Percentiles rank a stretch among this genome's conserved stretches.
These are phyloP conservation scores for Aleiodes testaceus DNA, from an alignment of 2,888 invertebrate species.

Conservation along the genomic window DNA sequence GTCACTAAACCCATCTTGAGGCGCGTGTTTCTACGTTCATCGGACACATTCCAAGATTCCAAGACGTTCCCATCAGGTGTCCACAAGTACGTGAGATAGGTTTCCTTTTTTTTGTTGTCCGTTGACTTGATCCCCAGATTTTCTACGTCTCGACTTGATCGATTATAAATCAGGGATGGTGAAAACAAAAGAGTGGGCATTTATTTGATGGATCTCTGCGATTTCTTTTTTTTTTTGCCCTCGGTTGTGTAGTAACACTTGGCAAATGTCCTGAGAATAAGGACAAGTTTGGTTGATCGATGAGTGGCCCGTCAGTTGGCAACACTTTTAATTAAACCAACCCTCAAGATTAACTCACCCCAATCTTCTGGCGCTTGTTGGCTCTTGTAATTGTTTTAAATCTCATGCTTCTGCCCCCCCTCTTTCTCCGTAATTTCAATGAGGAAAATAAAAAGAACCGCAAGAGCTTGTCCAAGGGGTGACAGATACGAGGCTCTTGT, in stretches of 20 bases:
- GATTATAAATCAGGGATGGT: conserved; percentile 28
- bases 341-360: conserved; percentile 72
- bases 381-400: conserved; percentile 72
- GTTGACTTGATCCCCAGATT: conserved; percentile 22
- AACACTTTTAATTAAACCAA: conserved; percentile 73
- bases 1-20: conserved; percentile 39
- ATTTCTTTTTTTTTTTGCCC: conserved; percentile 15
- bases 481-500: conserved; percentile 68
- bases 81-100: conserved; percentile 11
- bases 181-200: conserved; percentile 29
- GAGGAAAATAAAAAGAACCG: conserved; percentile 62
- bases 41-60: conserved; percentile 50
- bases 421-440: conserved; percentile 54
- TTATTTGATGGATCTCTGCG: conserved; percentile 28
- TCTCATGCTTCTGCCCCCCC: conserved; percentile 64
- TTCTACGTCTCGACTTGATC: conserved; percentile 40
- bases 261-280: conserved; percentile 49
- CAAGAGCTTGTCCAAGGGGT: conserved; percentile 62
- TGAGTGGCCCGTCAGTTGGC: conserved; percentile 72
- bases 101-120: neutral
- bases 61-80: conserved; percentile 41
- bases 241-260: conserved; percentile 35
- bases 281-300: conserved; percentile 69
- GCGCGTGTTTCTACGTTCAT: conserved; percentile 47
- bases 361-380: conserved; percentile 50